Base-by-base conservation (phyloP, 2,888 invertebrate genomes). In the Lamproptera curius region DNA sequence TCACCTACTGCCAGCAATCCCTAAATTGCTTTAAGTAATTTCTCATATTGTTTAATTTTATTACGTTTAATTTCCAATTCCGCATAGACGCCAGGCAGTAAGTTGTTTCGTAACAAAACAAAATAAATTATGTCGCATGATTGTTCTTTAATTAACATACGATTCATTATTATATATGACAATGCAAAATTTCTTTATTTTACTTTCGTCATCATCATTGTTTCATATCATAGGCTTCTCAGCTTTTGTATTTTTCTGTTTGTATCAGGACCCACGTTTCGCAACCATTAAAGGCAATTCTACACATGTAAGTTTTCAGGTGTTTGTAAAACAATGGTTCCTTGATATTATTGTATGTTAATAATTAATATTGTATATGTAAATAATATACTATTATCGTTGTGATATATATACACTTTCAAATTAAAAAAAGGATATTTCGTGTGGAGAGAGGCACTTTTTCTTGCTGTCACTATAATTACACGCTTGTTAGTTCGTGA, bases 191-290 rank as follows among this genome's bases (percentile, higher is more conserved):
- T n/a, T n/a, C 20, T 3, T 20, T 20, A 20, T 6, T 20, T 20
- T 20, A 5, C 20, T 6, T 28, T 9, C 9, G 28, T 10, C 23
- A 23, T 23, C 4, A 8, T 6, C 16, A 2, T 15, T 37, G 9
- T 16, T 8, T 4, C 8, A 33, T 33, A 23, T 15, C 41, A 36
- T 20, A 39, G 26, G 16, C 15, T 40, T 31, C 20, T 20, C 39
- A 40, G 42, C 16, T 37, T 42, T 14, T 20, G 15, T 10, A 17
- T 5, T 34, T 20, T 43, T 39, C 26, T 41, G 17, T 40, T 46
- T 43, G 15, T 53, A 48, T 53, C 51, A 37, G 53, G 52, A 44
- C 51, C 46, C 53, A 55, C 41, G 45, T 52, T 47, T 35, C 31
- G 16, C 53, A 44, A 38, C 39, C 44, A 36, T 35, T 48, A 35